Conservation (phyloP, 2,113 vertebrate genomes). For the Nymphicus hollandicus region DNA sequence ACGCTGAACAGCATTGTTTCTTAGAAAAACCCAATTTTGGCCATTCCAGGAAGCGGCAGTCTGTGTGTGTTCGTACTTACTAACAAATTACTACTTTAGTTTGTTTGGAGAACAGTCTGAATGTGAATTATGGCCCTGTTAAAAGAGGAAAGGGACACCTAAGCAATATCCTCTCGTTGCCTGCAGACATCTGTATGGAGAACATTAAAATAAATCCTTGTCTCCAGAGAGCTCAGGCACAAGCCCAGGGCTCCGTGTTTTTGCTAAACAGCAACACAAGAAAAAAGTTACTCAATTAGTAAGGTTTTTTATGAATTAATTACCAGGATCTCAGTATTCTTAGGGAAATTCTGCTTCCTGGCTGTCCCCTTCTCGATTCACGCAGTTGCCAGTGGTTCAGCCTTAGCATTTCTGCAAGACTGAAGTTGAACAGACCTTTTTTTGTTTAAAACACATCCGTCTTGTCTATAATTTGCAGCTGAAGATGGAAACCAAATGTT, state of each 20-base stretch:
- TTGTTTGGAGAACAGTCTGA: background rate
- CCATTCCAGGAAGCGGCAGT: background rate
- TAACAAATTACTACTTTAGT: background rate
- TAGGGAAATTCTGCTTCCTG: conserved; percentile 57
- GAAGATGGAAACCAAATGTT: conserved; percentile 72
- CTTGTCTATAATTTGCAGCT: conserved; percentile 55
- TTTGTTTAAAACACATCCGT: conserved; percentile 60
- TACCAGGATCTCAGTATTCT: conserved; percentile 45
- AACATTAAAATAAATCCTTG: conserved; percentile 12
- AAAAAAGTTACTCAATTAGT: background rate
- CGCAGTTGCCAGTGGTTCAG: conserved; percentile 39
- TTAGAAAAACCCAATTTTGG: background rate
- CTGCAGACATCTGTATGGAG: background rate
- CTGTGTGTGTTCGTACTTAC: background rate
- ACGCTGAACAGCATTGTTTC: background rate
- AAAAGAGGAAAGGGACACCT: conserved; percentile 17
- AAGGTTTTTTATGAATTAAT: conserved; percentile 47
- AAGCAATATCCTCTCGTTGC: background rate
- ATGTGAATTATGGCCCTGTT: background rate
- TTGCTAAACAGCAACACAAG: background rate
- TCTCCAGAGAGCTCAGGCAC: conserved; percentile 11
- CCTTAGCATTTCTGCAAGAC: conserved; percentile 61
- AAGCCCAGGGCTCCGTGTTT: conserved; percentile 13
- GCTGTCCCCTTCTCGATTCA: conserved; percentile 39
- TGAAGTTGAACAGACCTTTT: conserved; percentile 63